Conservation (phyloP, 2,888 invertebrate species). For the Gonocerus acuteangulatus region DNA sequence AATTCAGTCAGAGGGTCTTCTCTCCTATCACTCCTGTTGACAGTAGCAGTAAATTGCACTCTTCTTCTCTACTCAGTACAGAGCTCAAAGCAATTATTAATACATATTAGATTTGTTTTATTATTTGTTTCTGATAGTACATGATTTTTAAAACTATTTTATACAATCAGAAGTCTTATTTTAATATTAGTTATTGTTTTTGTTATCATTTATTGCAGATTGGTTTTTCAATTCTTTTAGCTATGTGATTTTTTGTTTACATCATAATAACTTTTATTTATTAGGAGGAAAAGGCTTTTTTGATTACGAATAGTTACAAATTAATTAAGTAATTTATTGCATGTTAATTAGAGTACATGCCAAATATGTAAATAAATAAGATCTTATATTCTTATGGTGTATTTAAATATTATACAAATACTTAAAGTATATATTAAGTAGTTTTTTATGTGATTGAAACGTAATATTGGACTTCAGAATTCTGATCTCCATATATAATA, state of each 20-base stretch:
- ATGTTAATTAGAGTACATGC: not conserved
- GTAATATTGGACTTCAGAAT: not conserved
- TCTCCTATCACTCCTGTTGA: too few species aligned
- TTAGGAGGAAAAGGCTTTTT: constrained; percentile 5
- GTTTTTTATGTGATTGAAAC: constrained; percentile 5
- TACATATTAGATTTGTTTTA: constrained; percentile 23
- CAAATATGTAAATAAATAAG: constrained; percentile 9
- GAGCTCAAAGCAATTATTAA: too few species aligned
- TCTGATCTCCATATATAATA: not conserved
- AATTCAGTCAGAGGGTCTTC: too few species aligned
- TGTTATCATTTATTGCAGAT: not conserved
- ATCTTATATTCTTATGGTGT: constrained; percentile 16
- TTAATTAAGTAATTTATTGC: constrained; percentile 6
- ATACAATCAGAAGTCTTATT: not conserved
- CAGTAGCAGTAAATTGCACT: too few species aligned
- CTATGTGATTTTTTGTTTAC: not conserved
- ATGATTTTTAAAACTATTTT: not conserved
- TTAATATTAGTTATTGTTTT: too few species aligned
- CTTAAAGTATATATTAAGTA: constrained; percentile 2
- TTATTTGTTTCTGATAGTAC: not conserved
- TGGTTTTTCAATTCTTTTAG: not conserved
- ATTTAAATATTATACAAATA: constrained; percentile 14
- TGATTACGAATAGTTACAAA: not conserved
- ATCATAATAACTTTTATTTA: not conserved
- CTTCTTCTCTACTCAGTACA: too few species aligned